Conservation (phyloP, 2,113 vertebrate genomes). For the Egretta garzetta region DNA sequence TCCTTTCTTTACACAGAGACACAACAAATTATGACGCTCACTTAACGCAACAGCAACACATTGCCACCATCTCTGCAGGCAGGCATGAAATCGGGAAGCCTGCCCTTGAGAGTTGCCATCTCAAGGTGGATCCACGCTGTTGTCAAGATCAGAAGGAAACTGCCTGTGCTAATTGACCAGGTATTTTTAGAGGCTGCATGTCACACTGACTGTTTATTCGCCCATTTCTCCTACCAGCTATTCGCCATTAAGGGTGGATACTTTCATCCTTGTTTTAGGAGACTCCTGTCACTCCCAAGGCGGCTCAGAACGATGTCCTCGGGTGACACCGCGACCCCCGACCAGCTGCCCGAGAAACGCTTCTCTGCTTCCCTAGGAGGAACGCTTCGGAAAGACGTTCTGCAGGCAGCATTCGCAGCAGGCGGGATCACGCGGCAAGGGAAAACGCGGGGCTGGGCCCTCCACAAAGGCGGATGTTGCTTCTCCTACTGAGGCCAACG, state of each 20-base stretch:
- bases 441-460: fast-evolving
- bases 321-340: fast-evolving
- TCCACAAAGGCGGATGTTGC: fast-evolving
- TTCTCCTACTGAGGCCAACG: fast-evolving
- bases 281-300: fast-evolving
- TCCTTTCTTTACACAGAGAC: not conserved
- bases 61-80: fast-evolving
- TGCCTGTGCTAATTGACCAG: fast-evolving
- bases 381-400: fast-evolving
- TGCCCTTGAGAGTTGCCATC: not conserved
- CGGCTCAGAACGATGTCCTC: fast-evolving
- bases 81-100: not conserved
- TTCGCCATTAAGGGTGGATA: not conserved
- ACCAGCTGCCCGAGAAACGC: fast-evolving
- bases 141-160: not conserved
- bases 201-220: too few species aligned
- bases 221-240: fast-evolving
- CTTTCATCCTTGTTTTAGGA: not conserved
- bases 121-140: not conserved
- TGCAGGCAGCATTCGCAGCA: fast-evolving
- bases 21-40: not conserved
- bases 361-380: fast-evolving
- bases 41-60: not conserved
- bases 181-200: not conserved
- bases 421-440: fast-evolving